Conservation (phyloP, 2,113 vertebrate genomes). For the Erythrocercus mccallii region DNA sequence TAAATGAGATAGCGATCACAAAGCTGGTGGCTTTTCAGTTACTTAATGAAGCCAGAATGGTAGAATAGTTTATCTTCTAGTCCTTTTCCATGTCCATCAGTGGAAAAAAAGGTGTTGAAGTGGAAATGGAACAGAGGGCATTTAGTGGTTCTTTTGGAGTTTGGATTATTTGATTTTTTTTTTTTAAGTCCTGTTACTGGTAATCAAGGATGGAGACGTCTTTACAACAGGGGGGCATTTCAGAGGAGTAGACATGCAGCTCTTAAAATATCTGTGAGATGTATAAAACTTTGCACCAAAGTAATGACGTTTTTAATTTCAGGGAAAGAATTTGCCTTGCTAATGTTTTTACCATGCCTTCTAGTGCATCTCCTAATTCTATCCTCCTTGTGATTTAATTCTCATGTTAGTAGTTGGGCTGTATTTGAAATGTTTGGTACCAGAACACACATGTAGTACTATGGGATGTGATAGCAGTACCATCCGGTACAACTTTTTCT, state of each 20-base stretch:
- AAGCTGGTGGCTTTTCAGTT: neutral
- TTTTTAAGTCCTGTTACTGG: neutral
- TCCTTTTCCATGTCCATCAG: neutral
- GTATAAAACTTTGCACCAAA: neutral
- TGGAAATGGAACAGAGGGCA: neutral
- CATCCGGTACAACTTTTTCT: neutral
- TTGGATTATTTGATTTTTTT: neutral
- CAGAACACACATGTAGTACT: neutral
- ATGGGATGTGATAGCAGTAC: neutral
- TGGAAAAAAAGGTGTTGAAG: neutral
- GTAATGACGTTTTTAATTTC: neutral
- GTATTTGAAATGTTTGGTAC: neutral
- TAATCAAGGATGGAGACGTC: neutral
- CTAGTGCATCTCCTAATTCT: neutral
- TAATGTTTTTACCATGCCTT: neutral
- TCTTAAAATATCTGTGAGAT: neutral
- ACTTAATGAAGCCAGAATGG: neutral
- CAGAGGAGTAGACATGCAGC: neutral
- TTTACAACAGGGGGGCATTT: neutral
- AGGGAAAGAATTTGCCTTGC: neutral
- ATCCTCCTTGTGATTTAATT: neutral
- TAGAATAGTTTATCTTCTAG: neutral
- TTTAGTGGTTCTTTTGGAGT: neutral
- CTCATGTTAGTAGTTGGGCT: neutral
- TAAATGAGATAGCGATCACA: accelerated